These are phyloP conservation scores for Campylomormyrus tamandua DNA, from an alignment of 2,113 vertebrate species.

Conservation along the genomic window DNA sequence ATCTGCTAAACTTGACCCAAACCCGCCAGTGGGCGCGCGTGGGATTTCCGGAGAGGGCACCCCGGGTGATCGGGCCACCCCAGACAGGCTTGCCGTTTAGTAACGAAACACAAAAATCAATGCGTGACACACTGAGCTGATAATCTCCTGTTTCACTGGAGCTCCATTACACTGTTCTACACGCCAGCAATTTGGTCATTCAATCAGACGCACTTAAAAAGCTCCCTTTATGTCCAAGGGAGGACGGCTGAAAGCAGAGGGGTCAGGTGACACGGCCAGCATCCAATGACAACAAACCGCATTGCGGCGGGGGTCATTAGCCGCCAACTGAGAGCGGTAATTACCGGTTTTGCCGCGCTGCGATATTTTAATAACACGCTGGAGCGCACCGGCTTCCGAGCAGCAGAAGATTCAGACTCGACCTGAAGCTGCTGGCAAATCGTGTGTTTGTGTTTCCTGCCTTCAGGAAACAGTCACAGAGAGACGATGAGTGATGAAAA, in stretches of 20 bases:
- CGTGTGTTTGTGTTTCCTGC: background rate
- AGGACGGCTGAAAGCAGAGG: background rate
- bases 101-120: background rate
- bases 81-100: background rate
- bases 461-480: background rate
- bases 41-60: background rate
- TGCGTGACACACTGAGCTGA: background rate
- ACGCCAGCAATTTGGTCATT: background rate
- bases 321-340: conserved; percentile 36
- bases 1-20: background rate
- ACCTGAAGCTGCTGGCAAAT: background rate
- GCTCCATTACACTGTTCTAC: conserved; percentile 18
- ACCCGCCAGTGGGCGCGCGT: background rate
- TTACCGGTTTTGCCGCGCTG: conserved; percentile 34
- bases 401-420: background rate
- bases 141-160: background rate
- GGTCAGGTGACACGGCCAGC: background rate
- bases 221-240: background rate
- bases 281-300: conserved; percentile 26
- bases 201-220: conserved; percentile 3
- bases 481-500: background rate
- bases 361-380: conserved; percentile 34
- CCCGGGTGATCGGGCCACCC: background rate
- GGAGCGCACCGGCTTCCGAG: background rate
- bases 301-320: conserved; percentile 39